phyloP scores from a whole-genome alignment of 2,113 vertebrate genomes.

The Egretta garzetta region DNA sequence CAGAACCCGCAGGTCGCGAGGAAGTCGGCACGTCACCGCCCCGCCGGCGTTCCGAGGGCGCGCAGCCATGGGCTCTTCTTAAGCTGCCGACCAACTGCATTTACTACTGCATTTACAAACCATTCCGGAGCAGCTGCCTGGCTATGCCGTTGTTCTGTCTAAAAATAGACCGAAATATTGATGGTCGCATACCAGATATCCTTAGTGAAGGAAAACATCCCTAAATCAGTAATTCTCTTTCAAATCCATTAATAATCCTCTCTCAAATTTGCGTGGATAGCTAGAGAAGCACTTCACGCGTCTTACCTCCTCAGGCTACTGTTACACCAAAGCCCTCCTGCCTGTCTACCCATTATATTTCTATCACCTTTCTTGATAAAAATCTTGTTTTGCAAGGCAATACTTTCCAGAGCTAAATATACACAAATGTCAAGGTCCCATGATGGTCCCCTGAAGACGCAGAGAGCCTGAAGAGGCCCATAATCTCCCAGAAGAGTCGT shows the following conservation, averaged over 20 bases:
- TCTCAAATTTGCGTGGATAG: neutral
- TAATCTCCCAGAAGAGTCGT: neutral
- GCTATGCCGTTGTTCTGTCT: neutral
- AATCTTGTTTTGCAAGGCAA: neutral
- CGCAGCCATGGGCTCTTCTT: neutral
- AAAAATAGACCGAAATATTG: neutral
- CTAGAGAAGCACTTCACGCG: neutral
- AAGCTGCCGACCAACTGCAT: neutral
- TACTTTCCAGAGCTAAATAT: neutral
- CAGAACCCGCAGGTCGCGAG: neutral
- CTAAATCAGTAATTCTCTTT: neutral
- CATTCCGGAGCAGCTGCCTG: neutral
- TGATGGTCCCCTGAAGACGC: neutral
- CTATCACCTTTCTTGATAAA: neutral
- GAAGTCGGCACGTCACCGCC: accelerated
- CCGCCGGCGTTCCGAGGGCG: neutral
- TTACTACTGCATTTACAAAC: neutral
- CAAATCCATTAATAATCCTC: neutral
- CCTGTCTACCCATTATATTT: neutral
- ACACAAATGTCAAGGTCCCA: neutral
- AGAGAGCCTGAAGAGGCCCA: neutral
- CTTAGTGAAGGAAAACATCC: neutral
- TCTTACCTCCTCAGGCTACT: neutral
- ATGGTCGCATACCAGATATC: neutral
- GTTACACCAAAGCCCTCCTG: neutral